A percentile compares a stretch with the other conserved stretches of the same genome.
phyloP scores from a whole-genome alignment of 2,797 vertebrate genomes.

The Momotus momota region DNA sequence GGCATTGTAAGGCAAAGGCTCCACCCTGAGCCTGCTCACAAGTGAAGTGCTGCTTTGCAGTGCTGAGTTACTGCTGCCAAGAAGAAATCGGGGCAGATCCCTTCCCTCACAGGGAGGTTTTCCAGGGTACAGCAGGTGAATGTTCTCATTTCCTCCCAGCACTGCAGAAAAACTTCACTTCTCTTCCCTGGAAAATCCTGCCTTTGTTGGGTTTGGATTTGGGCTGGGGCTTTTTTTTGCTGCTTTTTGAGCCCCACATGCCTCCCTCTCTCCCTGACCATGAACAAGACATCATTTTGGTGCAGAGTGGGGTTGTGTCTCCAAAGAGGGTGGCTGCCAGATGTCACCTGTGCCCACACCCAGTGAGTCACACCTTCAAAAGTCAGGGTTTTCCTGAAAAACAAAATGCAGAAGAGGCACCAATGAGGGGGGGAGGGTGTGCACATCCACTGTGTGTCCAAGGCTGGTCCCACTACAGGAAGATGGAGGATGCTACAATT shows the following conservation, averaged over 20 bases:
- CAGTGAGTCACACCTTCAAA: not conserved
- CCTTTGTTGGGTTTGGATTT: not conserved
- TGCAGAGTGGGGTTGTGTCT: rapidly evolving
- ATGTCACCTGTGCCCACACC: not conserved
- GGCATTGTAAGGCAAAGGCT: not conserved
- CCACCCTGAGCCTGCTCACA: not conserved
- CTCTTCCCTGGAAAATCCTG: not conserved
- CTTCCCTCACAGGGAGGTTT: not conserved
- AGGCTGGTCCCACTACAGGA: not conserved
- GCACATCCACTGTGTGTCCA: no score
- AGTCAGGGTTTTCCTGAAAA: not conserved
- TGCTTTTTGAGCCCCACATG: not conserved
- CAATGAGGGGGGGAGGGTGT: not conserved
- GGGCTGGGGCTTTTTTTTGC: rapidly evolving
- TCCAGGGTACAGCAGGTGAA: not conserved
- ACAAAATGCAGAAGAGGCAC: not conserved
- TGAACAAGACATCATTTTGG: not conserved
- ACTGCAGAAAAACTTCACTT: not conserved
- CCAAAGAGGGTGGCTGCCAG: not conserved
- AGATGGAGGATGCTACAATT: not conserved
- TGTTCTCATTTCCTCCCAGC: not conserved
- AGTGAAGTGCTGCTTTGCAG: not conserved
- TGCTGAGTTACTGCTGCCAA: not conserved
- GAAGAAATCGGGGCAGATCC: not conserved
- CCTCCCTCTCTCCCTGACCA: not conserved